Conservation (phyloP, 1,140 invertebrate species). For the Nasonia vitripennis region DNA sequence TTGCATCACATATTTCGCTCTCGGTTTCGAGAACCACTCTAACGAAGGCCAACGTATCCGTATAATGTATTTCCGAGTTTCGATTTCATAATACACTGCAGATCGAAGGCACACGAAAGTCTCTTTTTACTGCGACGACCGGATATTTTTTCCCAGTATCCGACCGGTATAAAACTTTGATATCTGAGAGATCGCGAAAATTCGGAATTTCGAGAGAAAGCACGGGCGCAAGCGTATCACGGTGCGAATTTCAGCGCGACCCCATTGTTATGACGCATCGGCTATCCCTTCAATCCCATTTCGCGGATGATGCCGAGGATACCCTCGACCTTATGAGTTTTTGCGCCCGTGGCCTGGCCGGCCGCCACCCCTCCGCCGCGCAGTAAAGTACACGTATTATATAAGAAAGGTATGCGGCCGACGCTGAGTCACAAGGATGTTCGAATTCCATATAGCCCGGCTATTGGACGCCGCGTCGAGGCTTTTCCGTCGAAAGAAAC, state of each 20-base stretch:
- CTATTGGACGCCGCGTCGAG: neutral
- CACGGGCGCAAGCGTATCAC: conserved; percentile 3
- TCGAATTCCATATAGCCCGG: conserved; percentile 28
- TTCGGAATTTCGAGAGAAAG: conserved; percentile 17
- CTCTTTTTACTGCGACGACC: too few relatives aligned
- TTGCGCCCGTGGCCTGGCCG: conserved; percentile 24
- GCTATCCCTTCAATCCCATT: conserved; percentile 50
- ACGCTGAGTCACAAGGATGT: conserved; percentile 33
- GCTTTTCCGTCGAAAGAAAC: neutral
- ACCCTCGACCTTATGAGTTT: conserved; percentile 50
- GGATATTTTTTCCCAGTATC: neutral
- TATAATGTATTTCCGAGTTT: too few relatives aligned
- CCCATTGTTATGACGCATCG: conserved; percentile 49
- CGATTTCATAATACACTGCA: too few relatives aligned
- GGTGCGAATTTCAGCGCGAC: conserved; percentile 39
- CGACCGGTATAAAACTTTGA: conserved; percentile 2
- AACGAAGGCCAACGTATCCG: too few relatives aligned
- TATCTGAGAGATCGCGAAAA: conserved; percentile 35
- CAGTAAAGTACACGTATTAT: conserved; percentile 47
- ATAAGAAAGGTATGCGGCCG: conserved; percentile 38
- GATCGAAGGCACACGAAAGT: too few relatives aligned
- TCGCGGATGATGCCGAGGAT: conserved; percentile 37
- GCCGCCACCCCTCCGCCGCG: neutral
- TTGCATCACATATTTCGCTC: neutral
- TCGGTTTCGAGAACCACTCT: too few relatives aligned